Conservation (phyloP, 2,888 invertebrate genomes). For the Eristalis pertinax region DNA sequence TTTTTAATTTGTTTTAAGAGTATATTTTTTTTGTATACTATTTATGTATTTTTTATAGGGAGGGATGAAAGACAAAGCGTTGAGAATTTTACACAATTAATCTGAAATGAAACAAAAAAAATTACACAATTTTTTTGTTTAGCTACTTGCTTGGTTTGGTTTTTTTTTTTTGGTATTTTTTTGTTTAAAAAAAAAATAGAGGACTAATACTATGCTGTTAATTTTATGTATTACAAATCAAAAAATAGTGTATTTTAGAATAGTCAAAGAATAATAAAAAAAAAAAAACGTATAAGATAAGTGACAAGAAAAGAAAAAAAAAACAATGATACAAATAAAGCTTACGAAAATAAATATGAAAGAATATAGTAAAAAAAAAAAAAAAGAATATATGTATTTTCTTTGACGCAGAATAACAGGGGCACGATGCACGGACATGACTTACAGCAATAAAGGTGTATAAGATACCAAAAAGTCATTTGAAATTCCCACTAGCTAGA, state of each 20-base stretch:
- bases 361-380: constrained; percentile 2
- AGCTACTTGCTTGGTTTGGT: constrained; percentile 58
- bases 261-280: too few species aligned
- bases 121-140: constrained; percentile 74
- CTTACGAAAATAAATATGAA: constrained; percentile 51
- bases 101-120: constrained; percentile 80
- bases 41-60: constrained; percentile 59
- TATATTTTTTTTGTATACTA: constrained; percentile 68
- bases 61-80: constrained; percentile 74
- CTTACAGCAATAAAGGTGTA: constrained; percentile 16
- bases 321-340: constrained; percentile 51
- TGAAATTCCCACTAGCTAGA: constrained; percentile 38
- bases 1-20: constrained; percentile 53
- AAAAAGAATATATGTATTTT: not conserved
- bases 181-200: constrained; percentile 22
- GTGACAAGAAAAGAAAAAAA: not conserved
- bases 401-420: constrained; percentile 19
- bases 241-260: constrained; percentile 5
- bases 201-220: constrained; percentile 61
- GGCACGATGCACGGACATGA: constrained; percentile 29
- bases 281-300: not conserved
- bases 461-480: constrained; percentile 8
- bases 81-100: constrained; percentile 79
- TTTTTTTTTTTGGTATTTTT: constrained; percentile 29
- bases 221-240: constrained; percentile 43